phyloP scores from a whole-genome alignment of 2,113 vertebrate species.

The Ptilorrhoa leucosticta region DNA sequence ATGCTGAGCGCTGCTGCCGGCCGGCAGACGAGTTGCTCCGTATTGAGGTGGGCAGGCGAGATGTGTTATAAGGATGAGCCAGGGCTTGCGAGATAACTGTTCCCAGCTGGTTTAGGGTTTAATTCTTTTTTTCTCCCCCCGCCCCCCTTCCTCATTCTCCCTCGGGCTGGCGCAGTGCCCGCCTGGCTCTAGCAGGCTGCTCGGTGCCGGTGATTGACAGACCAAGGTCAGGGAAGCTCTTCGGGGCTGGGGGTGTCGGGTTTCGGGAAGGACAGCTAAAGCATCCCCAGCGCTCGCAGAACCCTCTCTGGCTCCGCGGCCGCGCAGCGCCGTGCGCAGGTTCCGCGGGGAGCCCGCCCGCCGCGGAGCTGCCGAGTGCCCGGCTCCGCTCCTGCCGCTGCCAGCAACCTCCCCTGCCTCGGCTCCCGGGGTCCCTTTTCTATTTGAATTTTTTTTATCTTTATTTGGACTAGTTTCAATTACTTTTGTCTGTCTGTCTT shows the following conservation, averaged over 20 bases:
- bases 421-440: not conserved
- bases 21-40: not conserved
- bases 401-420: not conserved
- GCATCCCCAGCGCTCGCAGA: not conserved
- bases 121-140: not conserved
- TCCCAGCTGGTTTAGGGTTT: constrained; percentile 54
- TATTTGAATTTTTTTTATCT: not conserved
- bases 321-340: not conserved
- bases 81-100: constrained; percentile 41
- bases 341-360: not conserved
- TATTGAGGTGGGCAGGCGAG: not conserved
- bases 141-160: not conserved
- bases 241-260: constrained; percentile 1
- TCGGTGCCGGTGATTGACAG: constrained; percentile 46
- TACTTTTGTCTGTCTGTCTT: rapidly evolving
- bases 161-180: constrained; percentile 11
- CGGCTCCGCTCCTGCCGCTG: not conserved
- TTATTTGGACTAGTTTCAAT: not conserved
- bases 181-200: not conserved
- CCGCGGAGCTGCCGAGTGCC: not conserved
- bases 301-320: not conserved
- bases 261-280: constrained; percentile 41
- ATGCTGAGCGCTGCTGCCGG: not conserved
- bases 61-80: not conserved
- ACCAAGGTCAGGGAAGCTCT: constrained; percentile 50